Conservation (phyloP, 2,797 vertebrate genomes). For the Ptychadena robeensis region DNA sequence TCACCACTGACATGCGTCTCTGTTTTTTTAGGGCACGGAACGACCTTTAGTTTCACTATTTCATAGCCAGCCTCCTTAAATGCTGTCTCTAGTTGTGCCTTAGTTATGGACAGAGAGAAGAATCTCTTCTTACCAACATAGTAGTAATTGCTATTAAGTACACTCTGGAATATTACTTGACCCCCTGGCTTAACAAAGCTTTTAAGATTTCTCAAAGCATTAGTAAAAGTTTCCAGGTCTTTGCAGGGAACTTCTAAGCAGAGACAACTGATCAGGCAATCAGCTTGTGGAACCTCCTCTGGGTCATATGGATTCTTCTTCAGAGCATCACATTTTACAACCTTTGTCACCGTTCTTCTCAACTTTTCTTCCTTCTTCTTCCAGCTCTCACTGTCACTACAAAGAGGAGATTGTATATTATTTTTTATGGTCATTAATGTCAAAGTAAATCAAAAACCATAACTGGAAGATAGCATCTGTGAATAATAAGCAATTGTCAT, state of each 20-base stretch:
- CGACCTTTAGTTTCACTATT: not conserved
- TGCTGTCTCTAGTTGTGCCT: not conserved
- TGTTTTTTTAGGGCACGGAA: not conserved
- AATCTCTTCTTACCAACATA: conserved; percentile 2
- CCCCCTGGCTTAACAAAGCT: conserved; percentile 5
- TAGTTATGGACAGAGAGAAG: not conserved
- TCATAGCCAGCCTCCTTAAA: conserved; percentile 16
- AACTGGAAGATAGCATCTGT: no score
- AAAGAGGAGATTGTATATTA: no score
- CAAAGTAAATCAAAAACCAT: no score
- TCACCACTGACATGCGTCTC: not conserved
- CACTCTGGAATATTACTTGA: conserved; percentile 4
- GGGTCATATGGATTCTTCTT: conserved; percentile 27
- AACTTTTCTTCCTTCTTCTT: conserved; percentile 22
- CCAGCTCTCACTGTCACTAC: not conserved
- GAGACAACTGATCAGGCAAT: conserved; percentile 23
- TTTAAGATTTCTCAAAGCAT: not conserved
- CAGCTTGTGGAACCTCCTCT: not conserved
- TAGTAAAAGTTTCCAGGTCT: not conserved
- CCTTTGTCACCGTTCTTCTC: not conserved
- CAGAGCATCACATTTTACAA: conserved; percentile 25
- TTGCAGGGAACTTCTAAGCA: conserved; percentile 6
- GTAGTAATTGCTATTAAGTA: not conserved
- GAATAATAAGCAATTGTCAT: no score
- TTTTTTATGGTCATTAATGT: no score